Conservation (phyloP, 2,797 vertebrate species). For the Arctocebus calabarensis region DNA sequence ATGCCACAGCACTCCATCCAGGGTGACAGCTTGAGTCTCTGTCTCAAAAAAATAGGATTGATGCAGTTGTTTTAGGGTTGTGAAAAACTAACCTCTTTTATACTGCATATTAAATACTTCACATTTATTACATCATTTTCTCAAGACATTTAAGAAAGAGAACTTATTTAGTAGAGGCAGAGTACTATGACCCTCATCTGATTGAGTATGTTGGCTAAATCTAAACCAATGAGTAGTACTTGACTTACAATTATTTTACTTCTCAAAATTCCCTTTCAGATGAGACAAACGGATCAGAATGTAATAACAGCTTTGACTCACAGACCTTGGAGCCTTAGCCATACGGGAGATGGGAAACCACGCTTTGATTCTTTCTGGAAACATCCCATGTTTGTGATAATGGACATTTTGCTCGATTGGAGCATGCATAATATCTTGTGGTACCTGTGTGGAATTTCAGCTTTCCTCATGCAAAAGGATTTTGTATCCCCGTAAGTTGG, state of each 20-base stretch:
- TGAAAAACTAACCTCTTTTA: neutral
- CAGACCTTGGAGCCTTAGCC: constrained; percentile 95
- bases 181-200: neutral
- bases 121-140: neutral
- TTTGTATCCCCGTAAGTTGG: constrained; percentile 94
- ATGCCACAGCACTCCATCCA: too few species aligned
- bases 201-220: neutral
- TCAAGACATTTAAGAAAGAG: neutral
- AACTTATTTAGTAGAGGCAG: neutral
- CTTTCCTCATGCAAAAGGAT: constrained; percentile 96
- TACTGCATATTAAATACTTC: neutral
- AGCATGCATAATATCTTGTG: constrained; percentile 95
- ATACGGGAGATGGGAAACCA: constrained; percentile 91
- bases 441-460: constrained; percentile 95
- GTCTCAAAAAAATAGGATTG: neutral
- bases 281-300: constrained; percentile 94
- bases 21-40: too few species aligned
- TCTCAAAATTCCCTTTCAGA: constrained; percentile 88
- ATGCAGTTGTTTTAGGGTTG: neutral
- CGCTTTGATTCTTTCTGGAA: constrained; percentile 90
- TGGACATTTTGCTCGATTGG: constrained; percentile 95
- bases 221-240: constrained; percentile 10
- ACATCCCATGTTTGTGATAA: constrained; percentile 87
- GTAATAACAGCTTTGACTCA: constrained; percentile 96
- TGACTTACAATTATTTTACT: neutral